Evolutionary conservation across 2,888 invertebrate species (phyloP).

Genomic region (Pyrgus malvae): DNA sequence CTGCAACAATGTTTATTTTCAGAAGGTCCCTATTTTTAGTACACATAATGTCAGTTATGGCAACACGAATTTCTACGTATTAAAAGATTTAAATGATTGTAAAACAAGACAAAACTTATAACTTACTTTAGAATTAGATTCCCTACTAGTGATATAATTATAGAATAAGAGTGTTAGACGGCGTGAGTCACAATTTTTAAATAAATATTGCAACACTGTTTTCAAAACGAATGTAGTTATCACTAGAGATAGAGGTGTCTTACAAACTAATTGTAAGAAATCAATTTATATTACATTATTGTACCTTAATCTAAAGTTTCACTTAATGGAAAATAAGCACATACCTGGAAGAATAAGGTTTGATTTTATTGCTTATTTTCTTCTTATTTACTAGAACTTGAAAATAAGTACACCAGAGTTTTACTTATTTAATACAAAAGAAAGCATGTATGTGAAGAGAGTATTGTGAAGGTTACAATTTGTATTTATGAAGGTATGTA

Average conservation of each 20-base stretch:
- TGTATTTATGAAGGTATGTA: no score
- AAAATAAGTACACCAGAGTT: slow-evolving; percentile 9
- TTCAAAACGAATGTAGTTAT: no score
- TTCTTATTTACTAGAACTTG: not conserved
- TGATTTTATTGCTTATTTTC: no score
- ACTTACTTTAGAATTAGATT: not conserved
- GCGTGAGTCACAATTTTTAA: no score
- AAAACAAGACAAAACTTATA: slow-evolving; percentile 4
- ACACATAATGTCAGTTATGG: slow-evolving; percentile 20
- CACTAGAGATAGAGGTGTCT: no score
- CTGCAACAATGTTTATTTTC: slow-evolving; percentile 27
- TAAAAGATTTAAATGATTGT: not conserved
- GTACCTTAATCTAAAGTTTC: not conserved
- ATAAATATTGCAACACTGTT: no score
- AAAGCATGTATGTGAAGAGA: no score
- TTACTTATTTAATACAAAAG: not conserved
- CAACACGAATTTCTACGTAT: slow-evolving; percentile 15
- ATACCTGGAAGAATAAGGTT: no score
- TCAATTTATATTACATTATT: no score
- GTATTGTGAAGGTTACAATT: no score
- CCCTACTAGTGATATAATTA: not conserved
- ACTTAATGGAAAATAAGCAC: not conserved
- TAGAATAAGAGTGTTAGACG: not conserved
- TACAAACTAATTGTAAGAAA: no score
- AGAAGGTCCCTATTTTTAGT: slow-evolving; percentile 26